Conservation (phyloP, 2,888 invertebrate genomes). For the Epinotia bilunana region DNA sequence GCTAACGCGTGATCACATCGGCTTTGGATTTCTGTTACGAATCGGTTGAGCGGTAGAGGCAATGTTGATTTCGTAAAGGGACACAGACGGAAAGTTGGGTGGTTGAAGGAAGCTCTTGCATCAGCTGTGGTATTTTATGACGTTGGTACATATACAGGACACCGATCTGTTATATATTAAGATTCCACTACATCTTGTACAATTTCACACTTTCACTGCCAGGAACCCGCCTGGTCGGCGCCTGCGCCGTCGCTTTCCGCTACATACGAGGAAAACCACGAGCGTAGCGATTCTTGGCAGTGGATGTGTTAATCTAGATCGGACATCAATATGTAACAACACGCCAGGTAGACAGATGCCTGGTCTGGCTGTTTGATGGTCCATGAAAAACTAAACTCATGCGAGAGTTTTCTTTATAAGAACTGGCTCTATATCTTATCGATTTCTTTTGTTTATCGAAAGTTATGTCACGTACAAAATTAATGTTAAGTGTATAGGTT, state of each 20-base stretch:
- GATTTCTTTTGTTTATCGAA: not conserved
- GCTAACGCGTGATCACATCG: conserved; percentile 64
- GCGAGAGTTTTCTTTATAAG: not conserved
- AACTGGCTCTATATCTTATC: not conserved
- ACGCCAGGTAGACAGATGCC: no score
- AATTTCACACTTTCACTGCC: no score
- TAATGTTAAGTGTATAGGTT: not conserved
- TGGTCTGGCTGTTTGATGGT: not conserved
- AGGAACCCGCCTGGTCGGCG: no score
- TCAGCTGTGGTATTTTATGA: not conserved
- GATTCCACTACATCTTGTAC: no score
- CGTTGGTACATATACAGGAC: not conserved
- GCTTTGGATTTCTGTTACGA: conserved; percentile 15
- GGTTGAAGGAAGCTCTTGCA: not conserved
- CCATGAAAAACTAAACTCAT: not conserved
- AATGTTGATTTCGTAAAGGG: not conserved
- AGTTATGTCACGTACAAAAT: not conserved
- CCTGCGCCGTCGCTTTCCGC: no score
- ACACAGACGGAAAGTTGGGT: not conserved
- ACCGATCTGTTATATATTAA: not conserved
- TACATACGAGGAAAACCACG: no score
- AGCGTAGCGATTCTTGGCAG: no score
- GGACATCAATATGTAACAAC: not conserved
- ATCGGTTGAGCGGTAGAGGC: not conserved
- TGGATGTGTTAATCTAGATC: no score